A percentile compares a stretch with the other conserved stretches of the same genome.
These are phyloP conservation scores for Tadarida brasiliensis DNA, from an alignment of 2,797 vertebrate genomes.

Conservation along the genomic window DNA sequence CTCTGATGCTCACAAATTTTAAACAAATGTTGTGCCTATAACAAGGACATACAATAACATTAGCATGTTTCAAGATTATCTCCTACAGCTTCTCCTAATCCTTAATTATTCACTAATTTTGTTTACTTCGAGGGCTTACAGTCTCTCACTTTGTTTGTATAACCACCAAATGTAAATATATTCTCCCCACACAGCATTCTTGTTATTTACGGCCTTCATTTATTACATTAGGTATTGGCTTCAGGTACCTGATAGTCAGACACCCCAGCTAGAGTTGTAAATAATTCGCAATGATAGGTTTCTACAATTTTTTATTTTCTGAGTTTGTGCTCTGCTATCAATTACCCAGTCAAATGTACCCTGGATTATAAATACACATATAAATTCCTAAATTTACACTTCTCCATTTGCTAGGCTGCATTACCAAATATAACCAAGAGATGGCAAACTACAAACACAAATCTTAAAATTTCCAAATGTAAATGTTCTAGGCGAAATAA, in stretches of 20 bases:
- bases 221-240: neutral
- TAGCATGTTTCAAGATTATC: slow-evolving; percentile 12
- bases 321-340: neutral
- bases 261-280: neutral
- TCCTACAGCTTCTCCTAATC: neutral
- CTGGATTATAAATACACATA: neutral
- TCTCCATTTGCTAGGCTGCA: slow-evolving; percentile 28
- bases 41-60: neutral
- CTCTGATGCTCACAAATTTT: neutral
- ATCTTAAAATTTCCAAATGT: slow-evolving; percentile 49
- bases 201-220: neutral
- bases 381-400: slow-evolving; percentile 1
- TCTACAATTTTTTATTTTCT: slow-evolving; percentile 5
- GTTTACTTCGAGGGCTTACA: neutral
- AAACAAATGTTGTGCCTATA: neutral
- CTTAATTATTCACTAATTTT: neutral
- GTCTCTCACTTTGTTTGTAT: neutral
- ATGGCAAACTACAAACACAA: slow-evolving; percentile 69
- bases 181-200: neutral
- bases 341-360: neutral
- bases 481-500: neutral
- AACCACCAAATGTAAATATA: neutral
- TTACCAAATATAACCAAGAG: slow-evolving; percentile 66
- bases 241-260: neutral
- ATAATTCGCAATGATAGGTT: neutral